phyloP scores from a whole-genome alignment of 2,113 vertebrate genomes.

The Trichomycterus rosablanca region DNA sequence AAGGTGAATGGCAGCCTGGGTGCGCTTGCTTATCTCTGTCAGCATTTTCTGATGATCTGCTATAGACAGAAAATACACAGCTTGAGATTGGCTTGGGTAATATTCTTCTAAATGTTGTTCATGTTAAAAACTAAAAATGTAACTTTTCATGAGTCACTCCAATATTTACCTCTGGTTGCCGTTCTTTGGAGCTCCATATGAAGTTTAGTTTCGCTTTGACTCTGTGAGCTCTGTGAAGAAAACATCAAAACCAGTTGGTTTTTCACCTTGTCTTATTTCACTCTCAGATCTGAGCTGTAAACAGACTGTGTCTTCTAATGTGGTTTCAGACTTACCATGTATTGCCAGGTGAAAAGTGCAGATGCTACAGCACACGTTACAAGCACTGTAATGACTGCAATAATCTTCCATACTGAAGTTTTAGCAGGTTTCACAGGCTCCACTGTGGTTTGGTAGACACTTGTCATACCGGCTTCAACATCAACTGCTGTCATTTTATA shows the following conservation, averaged over 20 bases:
- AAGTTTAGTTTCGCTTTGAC: neutral
- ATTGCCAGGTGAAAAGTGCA: constrained; percentile 45
- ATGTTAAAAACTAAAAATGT: neutral
- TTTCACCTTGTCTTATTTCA: neutral
- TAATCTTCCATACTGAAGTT: constrained; percentile 48
- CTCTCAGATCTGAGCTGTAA: neutral
- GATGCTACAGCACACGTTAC: constrained; percentile 44
- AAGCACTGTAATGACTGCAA: constrained; percentile 19
- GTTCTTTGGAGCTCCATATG: neutral
- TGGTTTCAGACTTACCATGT: constrained; percentile 28
- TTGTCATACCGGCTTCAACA: constrained; percentile 46
- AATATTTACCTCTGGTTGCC: constrained; percentile 12
- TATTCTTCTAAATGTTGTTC: neutral
- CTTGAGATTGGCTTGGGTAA: neutral
- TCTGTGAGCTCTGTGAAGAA: constrained; percentile 8
- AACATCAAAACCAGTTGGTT: neutral
- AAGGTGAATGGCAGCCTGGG: constrained; percentile 68
- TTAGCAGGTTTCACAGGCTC: constrained; percentile 44
- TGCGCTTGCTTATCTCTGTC: constrained; percentile 50
- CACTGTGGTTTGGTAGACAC: constrained; percentile 46
- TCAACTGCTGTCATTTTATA: constrained; percentile 51
- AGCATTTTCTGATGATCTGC: constrained; percentile 51
- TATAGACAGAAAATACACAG: constrained; percentile 27
- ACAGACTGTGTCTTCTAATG: neutral
- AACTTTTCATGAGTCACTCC: neutral